A percentile compares a stretch with the other conserved stretches of the same genome.
Conservation (phyloP, 1,140 invertebrate genomes). For the Druon quercuslanigerum region DNA sequence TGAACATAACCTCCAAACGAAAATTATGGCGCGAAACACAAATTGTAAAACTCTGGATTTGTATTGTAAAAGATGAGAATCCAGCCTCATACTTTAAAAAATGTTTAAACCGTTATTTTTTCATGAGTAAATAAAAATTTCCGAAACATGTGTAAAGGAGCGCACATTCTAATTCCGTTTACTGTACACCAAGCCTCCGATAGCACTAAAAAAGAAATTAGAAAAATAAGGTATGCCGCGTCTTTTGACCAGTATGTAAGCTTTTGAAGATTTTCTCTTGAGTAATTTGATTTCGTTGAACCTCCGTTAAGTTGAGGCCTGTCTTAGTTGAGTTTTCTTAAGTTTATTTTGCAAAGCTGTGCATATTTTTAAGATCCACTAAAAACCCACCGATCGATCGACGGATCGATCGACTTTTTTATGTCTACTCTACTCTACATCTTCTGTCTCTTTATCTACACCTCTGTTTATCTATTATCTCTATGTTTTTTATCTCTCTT, state of each 20-base stretch:
- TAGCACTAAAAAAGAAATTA: conserved; percentile 33
- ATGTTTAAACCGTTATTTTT: background rate
- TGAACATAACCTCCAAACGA: too few relatives aligned
- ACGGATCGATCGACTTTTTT: background rate
- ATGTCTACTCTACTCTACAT: background rate
- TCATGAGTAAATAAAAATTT: background rate
- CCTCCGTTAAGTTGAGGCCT: conserved; percentile 53
- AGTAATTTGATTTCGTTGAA: conserved; percentile 49
- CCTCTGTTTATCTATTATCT: background rate
- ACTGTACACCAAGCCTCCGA: conserved; percentile 16
- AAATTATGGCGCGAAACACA: too few relatives aligned
- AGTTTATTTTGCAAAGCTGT: conserved; percentile 60
- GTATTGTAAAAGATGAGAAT: too few relatives aligned
- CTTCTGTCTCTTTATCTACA: background rate
- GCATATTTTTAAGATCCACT: conserved; percentile 7
- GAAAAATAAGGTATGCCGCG: conserved; percentile 49
- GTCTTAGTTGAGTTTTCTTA: conserved; percentile 49
- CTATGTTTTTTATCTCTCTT: background rate
- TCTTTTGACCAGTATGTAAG: conserved; percentile 47
- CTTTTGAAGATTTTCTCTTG: conserved; percentile 46
- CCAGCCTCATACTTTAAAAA: too few relatives aligned
- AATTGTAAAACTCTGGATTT: too few relatives aligned
- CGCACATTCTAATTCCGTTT: conserved; percentile 3
- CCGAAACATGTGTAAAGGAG: conserved; percentile 25
- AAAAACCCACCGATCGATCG: background rate